A percentile compares a stretch with the other conserved stretches of the same genome.
Conservation (phyloP, 2,113 vertebrate species). For the Tauraco erythrolophus region DNA sequence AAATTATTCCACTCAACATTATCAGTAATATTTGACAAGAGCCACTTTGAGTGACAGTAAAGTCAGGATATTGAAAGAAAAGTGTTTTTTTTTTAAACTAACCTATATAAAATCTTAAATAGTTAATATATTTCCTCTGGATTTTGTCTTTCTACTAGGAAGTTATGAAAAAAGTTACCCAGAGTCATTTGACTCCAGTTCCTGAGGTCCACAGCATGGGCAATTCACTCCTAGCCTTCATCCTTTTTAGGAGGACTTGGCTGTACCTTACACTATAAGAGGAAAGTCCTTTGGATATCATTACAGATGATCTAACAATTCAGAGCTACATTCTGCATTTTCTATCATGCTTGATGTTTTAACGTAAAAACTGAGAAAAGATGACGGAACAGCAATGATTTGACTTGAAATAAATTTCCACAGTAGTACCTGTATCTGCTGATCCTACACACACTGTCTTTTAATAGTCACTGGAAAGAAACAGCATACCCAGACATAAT, state of each 20-base stretch:
- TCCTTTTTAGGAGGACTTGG: not conserved
- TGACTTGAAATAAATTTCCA: not conserved
- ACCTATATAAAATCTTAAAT: not conserved
- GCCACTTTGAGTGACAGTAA: not conserved
- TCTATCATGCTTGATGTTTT: not conserved
- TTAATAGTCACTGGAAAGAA: conserved; percentile 4
- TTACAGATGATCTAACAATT: not conserved
- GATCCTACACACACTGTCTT: not conserved
- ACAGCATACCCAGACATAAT: not conserved
- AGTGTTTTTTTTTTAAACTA: not conserved
- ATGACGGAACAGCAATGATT: not conserved
- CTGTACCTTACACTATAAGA: not conserved
- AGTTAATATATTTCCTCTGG: not conserved
- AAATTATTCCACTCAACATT: not conserved
- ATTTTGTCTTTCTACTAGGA: not conserved
- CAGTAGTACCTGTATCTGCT: not conserved
- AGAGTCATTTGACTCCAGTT: not conserved
- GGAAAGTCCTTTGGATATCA: not conserved
- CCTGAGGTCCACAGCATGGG: not conserved
- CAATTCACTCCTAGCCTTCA: not conserved
- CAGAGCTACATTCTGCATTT: not conserved
- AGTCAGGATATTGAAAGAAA: not conserved
- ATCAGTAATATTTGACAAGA: not conserved
- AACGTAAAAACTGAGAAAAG: not conserved
- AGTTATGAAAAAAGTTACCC: not conserved